These are phyloP conservation scores for Cosmorhoe ocellata DNA, from an alignment of 2,888 invertebrate species.

Conservation along the genomic window DNA sequence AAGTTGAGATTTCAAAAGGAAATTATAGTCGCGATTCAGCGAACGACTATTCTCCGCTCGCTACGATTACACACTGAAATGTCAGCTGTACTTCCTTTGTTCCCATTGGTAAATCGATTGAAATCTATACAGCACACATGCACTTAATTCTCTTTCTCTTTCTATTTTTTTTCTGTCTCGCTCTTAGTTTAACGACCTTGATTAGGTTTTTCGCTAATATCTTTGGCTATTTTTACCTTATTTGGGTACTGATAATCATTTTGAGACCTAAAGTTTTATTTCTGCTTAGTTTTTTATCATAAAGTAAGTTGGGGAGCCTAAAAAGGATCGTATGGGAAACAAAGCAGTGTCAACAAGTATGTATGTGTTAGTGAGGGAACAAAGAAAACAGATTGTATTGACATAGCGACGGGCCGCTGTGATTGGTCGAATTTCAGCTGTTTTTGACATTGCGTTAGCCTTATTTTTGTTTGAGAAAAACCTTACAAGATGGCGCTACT, in stretches of 20 bases:
- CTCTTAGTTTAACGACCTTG: conserved; percentile 62
- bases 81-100: conserved; percentile 72
- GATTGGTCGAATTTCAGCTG: conserved; percentile 75
- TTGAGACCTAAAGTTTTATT: conserved; percentile 20
- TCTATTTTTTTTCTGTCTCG: conserved; percentile 49
- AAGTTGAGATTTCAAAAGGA: conserved; percentile 57
- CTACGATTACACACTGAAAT: conserved; percentile 67
- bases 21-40: conserved; percentile 49
- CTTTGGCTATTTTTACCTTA: conserved; percentile 30
- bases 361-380: conserved; percentile 50
- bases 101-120: conserved; percentile 80
- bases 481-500: conserved; percentile 59
- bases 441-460: conserved; percentile 62
- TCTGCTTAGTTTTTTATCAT: conserved; percentile 22
- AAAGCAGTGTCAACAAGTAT: conserved; percentile 70
- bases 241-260: conserved; percentile 24
- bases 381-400: conserved; percentile 59
- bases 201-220: conserved; percentile 47
- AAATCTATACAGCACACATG: conserved; percentile 56
- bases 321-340: conserved; percentile 71
- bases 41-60: conserved; percentile 60
- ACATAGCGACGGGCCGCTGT: conserved; percentile 45
- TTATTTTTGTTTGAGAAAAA: conserved; percentile 17
- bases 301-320: conserved; percentile 21
- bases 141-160: conserved; percentile 47